Conservation (phyloP, 2,797 vertebrate genomes). For the Spinibarbus caldwelli region DNA sequence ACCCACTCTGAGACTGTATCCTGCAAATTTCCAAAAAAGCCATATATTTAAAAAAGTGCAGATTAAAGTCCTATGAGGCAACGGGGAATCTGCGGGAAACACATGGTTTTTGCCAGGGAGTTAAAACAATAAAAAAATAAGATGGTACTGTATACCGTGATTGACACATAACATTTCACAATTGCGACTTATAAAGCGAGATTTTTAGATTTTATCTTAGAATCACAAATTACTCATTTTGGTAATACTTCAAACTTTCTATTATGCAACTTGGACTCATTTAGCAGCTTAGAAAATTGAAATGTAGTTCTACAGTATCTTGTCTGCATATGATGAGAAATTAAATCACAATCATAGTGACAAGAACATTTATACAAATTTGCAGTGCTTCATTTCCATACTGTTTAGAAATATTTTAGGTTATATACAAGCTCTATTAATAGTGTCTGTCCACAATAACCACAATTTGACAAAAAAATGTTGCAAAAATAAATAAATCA, state of each 20-base stretch:
- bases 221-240: background rate
- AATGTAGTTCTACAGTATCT: background rate
- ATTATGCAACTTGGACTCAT: background rate
- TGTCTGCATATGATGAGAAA: background rate
- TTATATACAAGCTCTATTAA: too few relatives aligned
- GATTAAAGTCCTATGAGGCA: background rate
- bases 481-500: background rate
- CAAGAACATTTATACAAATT: too few relatives aligned
- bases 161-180: background rate
- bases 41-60: background rate
- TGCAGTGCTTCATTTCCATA: too few relatives aligned
- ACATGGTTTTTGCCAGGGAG: background rate
- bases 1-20: slow-evolving; percentile 30
- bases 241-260: background rate
- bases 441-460: too few relatives aligned
- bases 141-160: background rate
- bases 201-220: background rate
- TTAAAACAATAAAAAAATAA: too few relatives aligned
- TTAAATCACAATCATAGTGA: too few relatives aligned
- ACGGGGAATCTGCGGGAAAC: background rate
- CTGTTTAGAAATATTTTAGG: too few relatives aligned
- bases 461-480: background rate
- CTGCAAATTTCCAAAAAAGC: slow-evolving; percentile 33
- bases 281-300: background rate
- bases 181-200: background rate